Evolutionary conservation across 2,113 vertebrate genomes (phyloP), one percentile per base, ranked within the genome.

Genomic region (Hemibagrus wyckioides): DNA sequence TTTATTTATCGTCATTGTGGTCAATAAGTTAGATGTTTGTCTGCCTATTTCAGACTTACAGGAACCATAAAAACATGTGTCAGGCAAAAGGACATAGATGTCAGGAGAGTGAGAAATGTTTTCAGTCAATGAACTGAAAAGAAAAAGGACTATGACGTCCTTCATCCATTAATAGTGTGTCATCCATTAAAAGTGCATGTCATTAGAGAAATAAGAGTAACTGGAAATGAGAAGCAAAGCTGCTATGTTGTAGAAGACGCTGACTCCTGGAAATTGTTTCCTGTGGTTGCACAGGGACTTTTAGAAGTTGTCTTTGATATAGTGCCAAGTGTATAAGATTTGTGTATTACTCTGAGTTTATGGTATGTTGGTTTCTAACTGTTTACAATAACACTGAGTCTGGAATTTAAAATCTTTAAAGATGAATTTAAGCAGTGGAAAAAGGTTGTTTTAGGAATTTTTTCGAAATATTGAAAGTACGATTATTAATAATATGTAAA

Each of bases 281-380:
- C 15, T 56, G 84, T 86, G 83, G 67, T 82, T 48, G 41, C 17
- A 77, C 57, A 65, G 48, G 56, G 69, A 86, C 59, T 89, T 85
- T 88, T 67, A 63, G n/a, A 61, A 41, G 59, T 17, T 48, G 11
- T 6, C 19, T 75, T 28, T 76, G 73, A 76, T 76, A 76, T 76
- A 48, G 5, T 76, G 25, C 23, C 41, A 7, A 11, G 73, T 48
- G 23, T 48, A 76, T n/a, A 76, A 13, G 25, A 76, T 48, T 25
- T 50, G 28, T 76, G 11, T 7, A n/a, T 48, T 48, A 48, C 41
- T 23, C 23, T 44, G 14, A 48, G 25, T 13, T 28, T 76, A 48
- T 14, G 41, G 41, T 28, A 48, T 48, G 48, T 76, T n/a, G 28
- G 4, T n/a, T 44, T 48, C 14, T 48, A 76, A 76, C 41, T 76